Percentiles rank a stretch among this genome's conserved stretches.
phyloP scores from a whole-genome alignment of 2,113 vertebrate species.

The Lota lota region DNA sequence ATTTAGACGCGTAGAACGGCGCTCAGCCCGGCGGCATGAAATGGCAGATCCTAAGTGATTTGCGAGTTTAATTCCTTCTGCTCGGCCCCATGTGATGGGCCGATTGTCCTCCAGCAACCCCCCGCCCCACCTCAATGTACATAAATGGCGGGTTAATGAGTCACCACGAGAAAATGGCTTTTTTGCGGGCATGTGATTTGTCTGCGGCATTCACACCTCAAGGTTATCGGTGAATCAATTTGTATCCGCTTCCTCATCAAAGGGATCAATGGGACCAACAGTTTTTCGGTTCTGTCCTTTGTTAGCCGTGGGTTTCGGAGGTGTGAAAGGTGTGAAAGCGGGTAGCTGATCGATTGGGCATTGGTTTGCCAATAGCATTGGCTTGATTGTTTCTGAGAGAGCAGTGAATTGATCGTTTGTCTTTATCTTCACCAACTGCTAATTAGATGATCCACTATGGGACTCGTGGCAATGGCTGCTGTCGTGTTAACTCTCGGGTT shows the following conservation, averaged over 20 bases:
- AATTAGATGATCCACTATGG: neutral
- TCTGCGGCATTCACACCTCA: slow-evolving; percentile 16
- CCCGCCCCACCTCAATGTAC: slow-evolving; percentile 36
- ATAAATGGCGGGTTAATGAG: slow-evolving; percentile 55
- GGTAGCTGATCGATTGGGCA: slow-evolving; percentile 33
- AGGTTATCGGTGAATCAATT: slow-evolving; percentile 43
- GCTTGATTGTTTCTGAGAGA: neutral
- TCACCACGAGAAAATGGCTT: slow-evolving; percentile 27
- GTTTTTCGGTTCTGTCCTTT: neutral
- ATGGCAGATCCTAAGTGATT: slow-evolving; percentile 60
- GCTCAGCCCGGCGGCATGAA: slow-evolving; percentile 9
- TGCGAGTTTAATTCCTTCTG: slow-evolving; percentile 64
- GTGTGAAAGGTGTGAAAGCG: slow-evolving; percentile 7
- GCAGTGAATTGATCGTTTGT: slow-evolving; percentile 11
- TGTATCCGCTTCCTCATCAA: slow-evolving; percentile 19
- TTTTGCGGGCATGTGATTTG: slow-evolving; percentile 37
- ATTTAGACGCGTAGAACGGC: no score
- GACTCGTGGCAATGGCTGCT: neutral
- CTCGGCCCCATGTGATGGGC: slow-evolving; percentile 34
- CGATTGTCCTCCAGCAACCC: slow-evolving; percentile 38
- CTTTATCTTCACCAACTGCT: slow-evolving; percentile 9
- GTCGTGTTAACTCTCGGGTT: neutral
- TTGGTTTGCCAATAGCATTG: slow-evolving; percentile 1
- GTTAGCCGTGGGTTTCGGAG: neutral
- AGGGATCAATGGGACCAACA: slow-evolving; percentile 11